Evolutionary conservation across 2,113 vertebrate species (phyloP).

Genomic region (Illadopsis cleaveri): DNA sequence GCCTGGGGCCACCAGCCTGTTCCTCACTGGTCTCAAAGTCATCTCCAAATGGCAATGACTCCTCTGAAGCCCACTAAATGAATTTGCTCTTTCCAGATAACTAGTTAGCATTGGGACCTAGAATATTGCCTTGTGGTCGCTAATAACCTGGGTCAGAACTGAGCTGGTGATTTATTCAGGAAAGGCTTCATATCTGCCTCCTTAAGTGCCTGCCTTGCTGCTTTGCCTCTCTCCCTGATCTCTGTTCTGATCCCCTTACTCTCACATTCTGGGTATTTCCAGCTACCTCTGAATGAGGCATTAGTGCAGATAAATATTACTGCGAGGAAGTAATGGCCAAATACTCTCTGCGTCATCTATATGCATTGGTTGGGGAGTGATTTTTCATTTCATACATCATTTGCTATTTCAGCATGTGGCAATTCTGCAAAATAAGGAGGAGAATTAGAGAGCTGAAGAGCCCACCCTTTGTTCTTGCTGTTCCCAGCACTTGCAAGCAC

Average conservation of each 20-base stretch:
- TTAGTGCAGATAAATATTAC: slow-evolving; percentile 64
- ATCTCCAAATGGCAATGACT: background rate
- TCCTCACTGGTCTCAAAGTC: rapidly evolving
- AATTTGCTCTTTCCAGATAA: background rate
- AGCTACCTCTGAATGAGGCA: slow-evolving; percentile 28
- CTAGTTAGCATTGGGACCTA: background rate
- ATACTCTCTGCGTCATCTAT: slow-evolving; percentile 44
- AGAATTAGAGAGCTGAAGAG: slow-evolving; percentile 23
- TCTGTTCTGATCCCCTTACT: background rate
- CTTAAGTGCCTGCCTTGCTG: background rate
- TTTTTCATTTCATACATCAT: slow-evolving; percentile 69
- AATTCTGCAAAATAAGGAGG: slow-evolving; percentile 51
- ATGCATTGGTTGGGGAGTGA: slow-evolving; percentile 36
- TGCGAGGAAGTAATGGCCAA: slow-evolving; percentile 39
- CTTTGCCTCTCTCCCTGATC: background rate
- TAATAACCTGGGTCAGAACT: background rate
- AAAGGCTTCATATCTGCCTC: background rate
- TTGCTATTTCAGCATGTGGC: slow-evolving; percentile 55
- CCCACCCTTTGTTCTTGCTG: background rate
- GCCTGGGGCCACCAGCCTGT: background rate
- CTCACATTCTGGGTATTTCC: slow-evolving; percentile 18
- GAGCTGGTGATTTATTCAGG: background rate
- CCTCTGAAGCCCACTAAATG: background rate
- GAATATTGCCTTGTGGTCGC: background rate
- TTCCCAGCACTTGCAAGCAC: background rate